A percentile compares a stretch with the other conserved stretches of the same genome.
Evolutionary conservation across 2,113 vertebrate genomes (phyloP).

Genomic region (Coregonus clupeaformis): DNA sequence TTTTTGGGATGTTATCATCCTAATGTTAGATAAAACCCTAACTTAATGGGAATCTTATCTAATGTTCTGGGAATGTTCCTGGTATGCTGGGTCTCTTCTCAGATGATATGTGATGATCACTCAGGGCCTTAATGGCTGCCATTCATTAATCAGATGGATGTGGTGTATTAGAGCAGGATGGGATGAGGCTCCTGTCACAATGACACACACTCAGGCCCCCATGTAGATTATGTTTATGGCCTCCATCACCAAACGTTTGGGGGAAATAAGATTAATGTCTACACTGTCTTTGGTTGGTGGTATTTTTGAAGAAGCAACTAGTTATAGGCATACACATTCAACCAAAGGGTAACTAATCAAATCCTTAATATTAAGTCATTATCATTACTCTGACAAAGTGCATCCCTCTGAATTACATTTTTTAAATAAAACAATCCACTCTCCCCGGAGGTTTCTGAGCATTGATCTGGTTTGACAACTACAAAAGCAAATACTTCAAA

Average conservation of each 20-base stretch:
- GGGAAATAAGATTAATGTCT: neutral
- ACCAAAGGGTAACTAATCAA: neutral
- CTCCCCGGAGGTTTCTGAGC: conserved; percentile 7
- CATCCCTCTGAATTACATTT: neutral
- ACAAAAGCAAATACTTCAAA: conserved; percentile 22
- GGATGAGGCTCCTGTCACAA: conserved; percentile 3
- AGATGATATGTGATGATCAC: neutral
- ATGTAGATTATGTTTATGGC: neutral
- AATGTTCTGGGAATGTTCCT: no score
- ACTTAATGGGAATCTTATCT: no score
- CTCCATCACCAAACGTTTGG: neutral
- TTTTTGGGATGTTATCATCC: no score
- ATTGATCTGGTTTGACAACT: conserved; percentile 35
- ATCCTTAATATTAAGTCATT: neutral
- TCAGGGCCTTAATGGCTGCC: neutral
- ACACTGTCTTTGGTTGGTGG: neutral
- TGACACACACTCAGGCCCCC: conserved; percentile 5
- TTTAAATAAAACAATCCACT: neutral
- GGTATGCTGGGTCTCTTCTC: neutral
- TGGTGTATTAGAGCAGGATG: neutral
- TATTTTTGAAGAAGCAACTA: neutral
- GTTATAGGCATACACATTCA: neutral
- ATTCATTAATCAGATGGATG: neutral
- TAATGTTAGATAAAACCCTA: no score
- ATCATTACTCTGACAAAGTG: neutral